A percentile compares a stretch with the other conserved stretches of the same genome.
Conservation (phyloP, 1,140 invertebrate genomes). For the Dysdera silvatica region DNA sequence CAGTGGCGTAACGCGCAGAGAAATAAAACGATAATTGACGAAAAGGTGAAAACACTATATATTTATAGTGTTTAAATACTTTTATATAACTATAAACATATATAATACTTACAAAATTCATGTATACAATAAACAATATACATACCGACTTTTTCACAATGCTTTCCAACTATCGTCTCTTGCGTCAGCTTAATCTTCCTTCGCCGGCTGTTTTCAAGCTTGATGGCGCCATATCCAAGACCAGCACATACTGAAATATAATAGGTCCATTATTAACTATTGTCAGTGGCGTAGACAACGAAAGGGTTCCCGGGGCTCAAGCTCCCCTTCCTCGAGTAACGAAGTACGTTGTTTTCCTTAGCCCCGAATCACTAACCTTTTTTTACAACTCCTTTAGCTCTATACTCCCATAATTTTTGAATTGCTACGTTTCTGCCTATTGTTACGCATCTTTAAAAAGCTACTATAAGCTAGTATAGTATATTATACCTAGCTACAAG, state of each 20-base stretch:
- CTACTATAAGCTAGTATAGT: too few relatives aligned
- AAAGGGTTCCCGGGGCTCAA: too few relatives aligned
- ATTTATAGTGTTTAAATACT: not conserved
- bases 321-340: too few relatives aligned
- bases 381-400: too few relatives aligned
- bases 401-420: too few relatives aligned
- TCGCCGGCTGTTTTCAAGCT: constrained; percentile 75
- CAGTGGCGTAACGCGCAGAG: too few relatives aligned
- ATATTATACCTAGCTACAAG: too few relatives aligned
- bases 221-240: constrained; percentile 83
- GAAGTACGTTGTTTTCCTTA: too few relatives aligned
- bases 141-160: constrained; percentile 73
- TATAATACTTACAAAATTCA: not conserved
- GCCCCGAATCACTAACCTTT: too few relatives aligned
- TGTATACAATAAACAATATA: not conserved
- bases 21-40: not conserved
- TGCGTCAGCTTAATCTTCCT: constrained; percentile 69
- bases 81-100: not conserved
- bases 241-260: constrained; percentile 55
- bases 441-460: too few relatives aligned
- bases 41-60: not conserved
- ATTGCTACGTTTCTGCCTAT: too few relatives aligned
- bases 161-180: constrained; percentile 59
- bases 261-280: not conserved
- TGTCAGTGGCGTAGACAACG: too few relatives aligned